phyloP scores from a whole-genome alignment of 2,888 invertebrate species.

The Tuberolachnus salignus region DNA sequence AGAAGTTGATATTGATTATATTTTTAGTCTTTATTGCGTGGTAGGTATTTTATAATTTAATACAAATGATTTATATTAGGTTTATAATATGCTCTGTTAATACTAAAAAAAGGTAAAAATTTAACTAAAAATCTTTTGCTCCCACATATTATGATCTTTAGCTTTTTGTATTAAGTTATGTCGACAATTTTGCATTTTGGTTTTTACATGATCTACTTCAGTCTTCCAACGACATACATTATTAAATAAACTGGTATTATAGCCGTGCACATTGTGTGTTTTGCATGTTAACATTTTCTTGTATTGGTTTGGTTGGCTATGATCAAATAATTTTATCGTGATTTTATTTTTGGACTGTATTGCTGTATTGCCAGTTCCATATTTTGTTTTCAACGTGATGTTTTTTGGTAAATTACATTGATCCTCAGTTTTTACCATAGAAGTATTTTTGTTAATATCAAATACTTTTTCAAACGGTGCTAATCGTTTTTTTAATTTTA shows the following conservation, averaged over 20 bases:
- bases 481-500: background rate
- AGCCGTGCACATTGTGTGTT: background rate
- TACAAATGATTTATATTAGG: too few species aligned
- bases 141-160: background rate
- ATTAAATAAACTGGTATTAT: constrained; percentile 26
- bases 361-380: background rate
- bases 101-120: background rate
- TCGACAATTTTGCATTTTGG: background rate
- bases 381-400: background rate
- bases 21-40: constrained; percentile 58
- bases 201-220: background rate
- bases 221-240: background rate
- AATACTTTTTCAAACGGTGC: background rate
- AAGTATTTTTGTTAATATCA: background rate
- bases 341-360: background rate
- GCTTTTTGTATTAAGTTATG: background rate
- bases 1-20: constrained; percentile 72
- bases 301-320: background rate
- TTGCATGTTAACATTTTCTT: background rate
- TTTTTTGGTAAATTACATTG: background rate
- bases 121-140: background rate
- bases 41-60: constrained; percentile 56
- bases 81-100: too few species aligned
- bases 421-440: too few species aligned
- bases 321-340: background rate